Evolutionary conservation across 2,888 invertebrate species (phyloP), one percentile per base, ranked within the genome.

Genomic region (Acronicta psi): DNA sequence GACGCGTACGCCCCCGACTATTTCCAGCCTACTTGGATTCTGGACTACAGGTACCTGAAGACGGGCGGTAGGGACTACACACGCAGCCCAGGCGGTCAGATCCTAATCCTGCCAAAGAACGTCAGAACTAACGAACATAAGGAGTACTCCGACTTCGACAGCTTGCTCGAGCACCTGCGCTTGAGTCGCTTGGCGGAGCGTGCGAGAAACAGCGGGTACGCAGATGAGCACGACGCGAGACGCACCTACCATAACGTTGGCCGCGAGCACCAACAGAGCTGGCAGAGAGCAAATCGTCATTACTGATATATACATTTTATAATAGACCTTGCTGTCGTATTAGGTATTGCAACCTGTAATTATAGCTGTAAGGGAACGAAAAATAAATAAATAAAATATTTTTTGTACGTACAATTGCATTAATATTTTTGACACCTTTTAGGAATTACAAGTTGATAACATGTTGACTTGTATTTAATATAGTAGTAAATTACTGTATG

Each of bases 41-140:
- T 93, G 16, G 93, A 93, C 85, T 93, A 91, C 74, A 83, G 93
- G 51, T 92, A 91, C 77, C 60, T 90, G 45, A 91, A 90, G 73
- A 83, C 89, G 0, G 92, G 91, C 0, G 92, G 92, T 7, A 83
- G 92, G 38, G 88, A 90, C 67, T 93, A 91, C 80, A 84, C 85
- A 0, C 86, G 90, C 4, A 86, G 90, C 0, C 88, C 89, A 0
- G 91, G 92, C 0, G 92, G 92, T 0, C 91, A 92, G 59, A 81
- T 90, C 58, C 79, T 93, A 13, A 91, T 93, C 37, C 79, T 93
- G 0, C 93, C 93, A 0, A 85, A 80, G 58, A 80, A 81, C 58
- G 71, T 86, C 59, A 66, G 76, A 51, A 73, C 80, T n/a, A 68
- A 79, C 38, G 86, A 88, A 23, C 77, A 75, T 6, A 88, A 91